These are phyloP conservation scores for Drosophila aldrichi DNA, from an alignment of 2,888 invertebrate genomes.

Conservation along the genomic window DNA sequence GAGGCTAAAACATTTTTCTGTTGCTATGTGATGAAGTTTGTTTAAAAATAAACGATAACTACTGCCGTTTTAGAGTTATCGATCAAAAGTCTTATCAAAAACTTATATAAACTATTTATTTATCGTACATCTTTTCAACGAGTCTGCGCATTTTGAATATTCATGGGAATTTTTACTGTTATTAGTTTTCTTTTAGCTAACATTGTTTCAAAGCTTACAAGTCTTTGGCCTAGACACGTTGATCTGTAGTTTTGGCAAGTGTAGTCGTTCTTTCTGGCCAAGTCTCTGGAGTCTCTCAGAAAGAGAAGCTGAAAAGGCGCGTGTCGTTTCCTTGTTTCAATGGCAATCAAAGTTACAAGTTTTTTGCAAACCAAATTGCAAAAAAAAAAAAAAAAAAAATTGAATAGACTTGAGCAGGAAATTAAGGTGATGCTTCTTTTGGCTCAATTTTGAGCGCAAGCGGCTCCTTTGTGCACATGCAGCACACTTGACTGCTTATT, in stretches of 20 bases:
- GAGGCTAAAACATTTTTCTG: too few relatives aligned
- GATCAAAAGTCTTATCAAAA: too few relatives aligned
- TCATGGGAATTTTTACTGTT: too few relatives aligned
- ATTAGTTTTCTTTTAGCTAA: too few relatives aligned
- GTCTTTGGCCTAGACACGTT: neutral
- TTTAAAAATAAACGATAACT: too few relatives aligned
- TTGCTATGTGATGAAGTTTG: too few relatives aligned
- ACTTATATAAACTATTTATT: too few relatives aligned
- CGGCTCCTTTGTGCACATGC: constrained; percentile 32
- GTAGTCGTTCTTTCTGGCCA: neutral
- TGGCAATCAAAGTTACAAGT: constrained; percentile 75
- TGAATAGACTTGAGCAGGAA: constrained; percentile 76
- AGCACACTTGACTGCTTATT: constrained; percentile 45
- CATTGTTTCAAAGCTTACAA: neutral
- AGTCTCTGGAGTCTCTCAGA: neutral
- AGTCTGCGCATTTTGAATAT: too few relatives aligned
- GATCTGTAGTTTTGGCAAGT: neutral
- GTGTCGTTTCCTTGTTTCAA: constrained; percentile 59
- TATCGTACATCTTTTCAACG: too few relatives aligned
- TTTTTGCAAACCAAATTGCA: constrained; percentile 70
- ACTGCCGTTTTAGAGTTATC: too few relatives aligned
- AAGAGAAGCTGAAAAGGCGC: neutral
- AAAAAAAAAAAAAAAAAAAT: constrained; percentile 74
- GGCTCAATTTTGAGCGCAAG: constrained; percentile 41
- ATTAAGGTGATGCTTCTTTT: constrained; percentile 74